Percentiles rank a stretch among this genome's conserved stretches.
Conservation (phyloP, 2,888 invertebrate genomes). For the Latrodectus elegans region DNA sequence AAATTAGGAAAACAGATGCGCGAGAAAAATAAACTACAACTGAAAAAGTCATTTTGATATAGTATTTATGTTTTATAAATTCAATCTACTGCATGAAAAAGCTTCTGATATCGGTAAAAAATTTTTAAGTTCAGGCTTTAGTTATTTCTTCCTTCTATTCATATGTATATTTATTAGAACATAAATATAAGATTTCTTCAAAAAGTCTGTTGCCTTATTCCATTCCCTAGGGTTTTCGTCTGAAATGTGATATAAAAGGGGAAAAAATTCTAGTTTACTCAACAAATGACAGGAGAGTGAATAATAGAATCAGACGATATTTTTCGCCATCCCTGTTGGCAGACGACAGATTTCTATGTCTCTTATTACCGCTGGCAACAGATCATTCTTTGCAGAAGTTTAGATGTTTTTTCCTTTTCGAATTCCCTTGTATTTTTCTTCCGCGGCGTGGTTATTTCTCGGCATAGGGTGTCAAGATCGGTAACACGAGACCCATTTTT, state of each 20-base stretch:
- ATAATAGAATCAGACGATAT: conserved; percentile 57
- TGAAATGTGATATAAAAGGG: conserved; percentile 52
- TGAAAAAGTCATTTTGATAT: neutral
- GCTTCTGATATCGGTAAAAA: conserved; percentile 1
- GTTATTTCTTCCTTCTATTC: conserved; percentile 20
- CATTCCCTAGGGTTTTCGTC: conserved; percentile 8
- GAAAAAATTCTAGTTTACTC: conserved; percentile 32
- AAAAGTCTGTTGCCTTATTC: conserved; percentile 9
- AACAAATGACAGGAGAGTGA: conserved; percentile 51
- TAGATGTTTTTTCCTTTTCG: neutral
- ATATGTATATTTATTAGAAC: conserved; percentile 62
- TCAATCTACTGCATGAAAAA: conserved; percentile 7
- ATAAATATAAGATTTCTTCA: conserved; percentile 55
- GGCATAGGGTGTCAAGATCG: neutral
- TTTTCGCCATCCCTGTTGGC: conserved; percentile 21
- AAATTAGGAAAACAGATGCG: neutral
- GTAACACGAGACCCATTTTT: conserved; percentile 20
- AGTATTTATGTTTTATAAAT: conserved; percentile 55
- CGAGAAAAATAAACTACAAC: neutral
- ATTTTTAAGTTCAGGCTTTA: conserved; percentile 14
- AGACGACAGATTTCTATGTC: conserved; percentile 15
- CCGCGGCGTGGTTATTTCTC: conserved; percentile 21
- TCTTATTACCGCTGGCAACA: conserved; percentile 41
- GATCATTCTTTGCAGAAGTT: neutral
- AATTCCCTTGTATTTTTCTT: conserved; percentile 19